phyloP scores from a whole-genome alignment of 2,113 vertebrate species.

The Australoheros scitulus region DNA sequence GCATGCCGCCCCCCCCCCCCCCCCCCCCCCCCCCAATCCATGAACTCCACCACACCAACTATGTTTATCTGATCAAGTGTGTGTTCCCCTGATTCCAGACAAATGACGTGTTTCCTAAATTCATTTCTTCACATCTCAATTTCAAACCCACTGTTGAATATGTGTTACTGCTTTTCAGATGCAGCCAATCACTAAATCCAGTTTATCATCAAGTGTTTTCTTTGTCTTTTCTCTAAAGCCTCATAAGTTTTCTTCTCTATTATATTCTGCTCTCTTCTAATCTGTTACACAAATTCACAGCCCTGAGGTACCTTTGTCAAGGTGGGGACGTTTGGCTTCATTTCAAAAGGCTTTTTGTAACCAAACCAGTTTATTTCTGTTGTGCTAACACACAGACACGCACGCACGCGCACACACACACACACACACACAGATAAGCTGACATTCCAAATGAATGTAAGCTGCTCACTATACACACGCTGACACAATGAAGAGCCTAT shows the following conservation, averaged over 20 bases:
- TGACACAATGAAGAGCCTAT: constrained; percentile 41
- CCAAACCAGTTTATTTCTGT: constrained; percentile 14
- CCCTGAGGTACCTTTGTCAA: constrained; percentile 19
- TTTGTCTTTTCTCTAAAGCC: background rate
- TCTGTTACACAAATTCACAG: background rate
- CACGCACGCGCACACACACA: background rate
- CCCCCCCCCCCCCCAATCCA: background rate
- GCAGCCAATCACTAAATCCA: constrained; percentile 3
- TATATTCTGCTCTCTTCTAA: background rate
- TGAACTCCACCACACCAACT: background rate
- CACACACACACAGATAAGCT: constrained; percentile 39
- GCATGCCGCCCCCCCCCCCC: no score
- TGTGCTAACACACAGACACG: background rate
- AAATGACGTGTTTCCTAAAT: background rate
- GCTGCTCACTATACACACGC: constrained; percentile 54
- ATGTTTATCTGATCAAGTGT: background rate
- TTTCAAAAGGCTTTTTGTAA: constrained; percentile 22
- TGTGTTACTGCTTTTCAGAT: background rate
- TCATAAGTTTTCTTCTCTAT: background rate
- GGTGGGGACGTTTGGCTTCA: background rate
- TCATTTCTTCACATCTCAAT: background rate
- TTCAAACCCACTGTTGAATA: background rate
- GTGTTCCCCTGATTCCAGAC: background rate
- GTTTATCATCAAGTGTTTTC: constrained; percentile 1
- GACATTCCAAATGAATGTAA: constrained; percentile 64